Percentiles rank a stretch among this genome's conserved stretches.
phyloP scores from a whole-genome alignment of 2,113 vertebrate species.

The Tiliqua scincoides region DNA sequence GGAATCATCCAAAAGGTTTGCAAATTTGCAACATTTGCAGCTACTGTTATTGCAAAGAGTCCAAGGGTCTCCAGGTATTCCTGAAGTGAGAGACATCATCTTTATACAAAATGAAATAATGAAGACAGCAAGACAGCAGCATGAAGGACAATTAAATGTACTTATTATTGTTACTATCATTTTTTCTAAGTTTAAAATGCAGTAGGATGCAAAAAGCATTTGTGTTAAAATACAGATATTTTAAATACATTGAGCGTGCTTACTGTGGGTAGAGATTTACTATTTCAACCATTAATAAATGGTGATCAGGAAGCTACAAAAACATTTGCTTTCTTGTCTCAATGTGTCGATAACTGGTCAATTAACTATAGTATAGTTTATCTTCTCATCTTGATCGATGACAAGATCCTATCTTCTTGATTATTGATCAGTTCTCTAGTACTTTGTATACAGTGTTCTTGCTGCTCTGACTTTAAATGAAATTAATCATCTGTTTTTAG shows the following conservation, averaged over 20 bases:
- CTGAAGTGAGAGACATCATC: not conserved
- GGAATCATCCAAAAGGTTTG: not conserved
- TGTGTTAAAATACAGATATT: no score
- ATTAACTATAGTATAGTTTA: not conserved
- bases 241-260: no score
- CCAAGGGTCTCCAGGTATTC: not conserved
- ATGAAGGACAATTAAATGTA: not conserved
- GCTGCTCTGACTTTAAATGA: not conserved
- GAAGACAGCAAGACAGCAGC: not conserved
- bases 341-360: no score
- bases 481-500: not conserved
- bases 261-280: no score
- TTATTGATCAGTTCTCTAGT: not conserved
- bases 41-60: not conserved
- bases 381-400: not conserved
- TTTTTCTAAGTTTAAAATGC: no score
- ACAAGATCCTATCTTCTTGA: not conserved
- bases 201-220: no score
- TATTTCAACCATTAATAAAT: no score
- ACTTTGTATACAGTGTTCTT: not conserved
- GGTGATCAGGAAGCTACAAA: no score
- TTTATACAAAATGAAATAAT: not conserved
- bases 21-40: not conserved
- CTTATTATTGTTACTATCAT: no score
- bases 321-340: no score